Evolutionary conservation across 2,113 vertebrate species (phyloP), one percentile per base, ranked within the genome.

Genomic region (Sminthopsis crassicaudata): DNA sequence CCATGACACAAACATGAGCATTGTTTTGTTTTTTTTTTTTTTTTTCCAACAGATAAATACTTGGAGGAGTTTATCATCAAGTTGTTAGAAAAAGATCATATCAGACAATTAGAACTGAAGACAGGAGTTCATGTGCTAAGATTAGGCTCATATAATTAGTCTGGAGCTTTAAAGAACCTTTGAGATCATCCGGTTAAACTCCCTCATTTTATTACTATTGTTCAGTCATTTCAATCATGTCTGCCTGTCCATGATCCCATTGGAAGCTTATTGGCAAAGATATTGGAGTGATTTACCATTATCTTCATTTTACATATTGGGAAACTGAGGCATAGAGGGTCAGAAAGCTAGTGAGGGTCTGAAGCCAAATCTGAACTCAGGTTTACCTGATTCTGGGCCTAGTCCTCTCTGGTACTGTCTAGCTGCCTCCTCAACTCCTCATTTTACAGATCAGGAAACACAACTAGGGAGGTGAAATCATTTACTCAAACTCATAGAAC

Each of bases 21-120:
- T 26, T 27, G n/a, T 8, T 26, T n/a, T n/a, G n/a, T n/a, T n/a
- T n/a, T n/a, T n/a, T n/a, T n/a, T n/a, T n/a, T n/a, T 92, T 91
- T 92, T n/a, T 92, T 91, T 92, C 30, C 14, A 26, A 96, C 48
- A 93, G 91, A 53, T 12, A 6, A 27, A 93, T 67, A 30, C 88
- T 57, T 95, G 89, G 55, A 36, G 90, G 0, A 25, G 23, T 25
- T 10, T 91, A 26, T 76, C 12, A 67, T n/a, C 89, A 57, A 76
- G 90, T 90, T 14, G 46, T 46, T 51, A 50, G 8, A 57, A 42
- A 6, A 92, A 12, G 46, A 90, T 2, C 42, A 84, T 25, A 89
- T 30, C 53, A 90, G 92, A 53, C 27, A 26, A n/a, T 48, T 36
- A 30, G 57, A 92, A 52, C 0, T 8, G n/a, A 93, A 94, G 90